Evolutionary conservation across 2,113 vertebrate species (phyloP).

Genomic region (Halcyon malimbica): DNA sequence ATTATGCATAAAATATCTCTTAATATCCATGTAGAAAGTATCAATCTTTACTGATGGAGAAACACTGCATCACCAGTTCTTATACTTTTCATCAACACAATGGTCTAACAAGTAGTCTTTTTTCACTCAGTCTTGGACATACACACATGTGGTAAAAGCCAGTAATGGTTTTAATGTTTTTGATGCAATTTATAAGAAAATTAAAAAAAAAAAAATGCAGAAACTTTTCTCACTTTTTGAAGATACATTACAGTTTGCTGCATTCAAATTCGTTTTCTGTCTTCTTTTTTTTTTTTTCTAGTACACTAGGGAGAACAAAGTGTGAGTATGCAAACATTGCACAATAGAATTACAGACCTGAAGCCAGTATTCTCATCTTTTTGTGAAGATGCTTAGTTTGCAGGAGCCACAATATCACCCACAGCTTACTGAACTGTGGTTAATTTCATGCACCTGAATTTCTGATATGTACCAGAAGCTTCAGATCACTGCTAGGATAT

Average conservation of each 20-base stretch:
- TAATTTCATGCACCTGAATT: neutral
- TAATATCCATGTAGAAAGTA: neutral
- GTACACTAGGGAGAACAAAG: neutral
- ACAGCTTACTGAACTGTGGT: neutral
- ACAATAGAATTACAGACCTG: neutral
- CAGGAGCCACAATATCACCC: neutral
- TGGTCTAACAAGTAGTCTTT: neutral
- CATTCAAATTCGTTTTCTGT: neutral
- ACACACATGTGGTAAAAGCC: neutral
- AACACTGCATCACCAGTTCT: neutral
- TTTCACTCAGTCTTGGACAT: neutral
- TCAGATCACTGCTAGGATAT: neutral
- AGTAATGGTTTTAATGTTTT: neutral
- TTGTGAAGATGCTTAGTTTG: neutral
- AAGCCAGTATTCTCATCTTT: neutral
- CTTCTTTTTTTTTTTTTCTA: neutral
- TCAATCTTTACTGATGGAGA: neutral
- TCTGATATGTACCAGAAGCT: neutral
- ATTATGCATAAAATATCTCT: neutral
- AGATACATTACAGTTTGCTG: neutral
- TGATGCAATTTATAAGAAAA: neutral
- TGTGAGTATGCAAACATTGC: accelerated
- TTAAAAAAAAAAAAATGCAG: neutral
- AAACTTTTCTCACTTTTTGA: neutral
- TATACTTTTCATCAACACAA: neutral